phyloP scores from a whole-genome alignment of 1,140 invertebrate genomes.

The Bactericera cockerelli region DNA sequence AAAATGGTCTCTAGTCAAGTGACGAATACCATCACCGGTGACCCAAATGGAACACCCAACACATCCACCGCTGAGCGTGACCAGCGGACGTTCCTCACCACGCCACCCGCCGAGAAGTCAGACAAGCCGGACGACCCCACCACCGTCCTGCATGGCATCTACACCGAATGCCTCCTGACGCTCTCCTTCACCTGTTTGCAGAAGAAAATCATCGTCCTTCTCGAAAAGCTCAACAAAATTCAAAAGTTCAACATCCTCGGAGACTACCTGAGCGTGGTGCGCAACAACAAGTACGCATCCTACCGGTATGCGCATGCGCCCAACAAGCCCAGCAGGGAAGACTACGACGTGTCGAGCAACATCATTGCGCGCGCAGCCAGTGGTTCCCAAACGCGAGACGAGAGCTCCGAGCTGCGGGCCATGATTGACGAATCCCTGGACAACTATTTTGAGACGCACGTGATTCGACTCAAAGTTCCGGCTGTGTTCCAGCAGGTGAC shows the following conservation, averaged over 20 bases:
- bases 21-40: too few relatives aligned
- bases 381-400: not conserved
- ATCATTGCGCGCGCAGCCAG: not conserved
- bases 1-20: too few relatives aligned
- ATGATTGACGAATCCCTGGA: conserved; percentile 21
- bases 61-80: too few relatives aligned
- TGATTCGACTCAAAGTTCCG: conserved; percentile 20
- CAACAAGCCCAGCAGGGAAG: not conserved
- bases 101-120: too few relatives aligned
- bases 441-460: conserved; percentile 23
- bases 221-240: conserved; percentile 20
- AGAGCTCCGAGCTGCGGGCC: conserved; percentile 11
- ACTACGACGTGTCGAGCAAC: not conserved
- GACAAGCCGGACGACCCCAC: conserved; percentile 16
- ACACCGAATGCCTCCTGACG: conserved; percentile 20
- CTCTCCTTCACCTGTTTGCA: conserved; percentile 23
- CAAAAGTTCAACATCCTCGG: conserved; percentile 21
- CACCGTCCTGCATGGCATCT: conserved; percentile 19
- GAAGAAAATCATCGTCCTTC: conserved; percentile 22
- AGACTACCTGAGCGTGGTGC: conserved; percentile 21
- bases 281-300: conserved; percentile 9
- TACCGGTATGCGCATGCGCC: not conserved
- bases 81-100: too few relatives aligned
- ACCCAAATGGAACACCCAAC: too few relatives aligned
- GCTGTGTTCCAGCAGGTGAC: conserved; percentile 6